Evolutionary conservation across 2,113 vertebrate species (phyloP).

Genomic region (Anoplopoma fimbria): DNA sequence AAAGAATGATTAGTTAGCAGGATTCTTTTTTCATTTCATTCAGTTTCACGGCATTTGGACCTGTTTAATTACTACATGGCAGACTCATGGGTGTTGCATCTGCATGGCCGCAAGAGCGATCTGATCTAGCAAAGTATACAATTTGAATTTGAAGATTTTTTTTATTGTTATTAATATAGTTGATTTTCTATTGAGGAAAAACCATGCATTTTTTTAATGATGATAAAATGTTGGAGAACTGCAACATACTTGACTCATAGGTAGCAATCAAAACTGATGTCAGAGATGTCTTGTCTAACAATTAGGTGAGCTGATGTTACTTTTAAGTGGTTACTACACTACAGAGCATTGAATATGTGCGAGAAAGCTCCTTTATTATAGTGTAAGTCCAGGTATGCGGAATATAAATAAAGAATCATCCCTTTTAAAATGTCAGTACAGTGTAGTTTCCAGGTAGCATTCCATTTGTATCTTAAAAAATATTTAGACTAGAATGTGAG

Average conservation of each 20-base stretch:
- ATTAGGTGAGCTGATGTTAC: not conserved
- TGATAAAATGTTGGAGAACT: conserved; percentile 12
- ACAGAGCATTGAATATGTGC: not conserved
- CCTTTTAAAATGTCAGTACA: not conserved
- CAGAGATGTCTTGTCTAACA: not conserved
- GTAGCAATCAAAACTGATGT: not conserved
- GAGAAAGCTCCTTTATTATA: not conserved
- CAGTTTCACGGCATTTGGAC: not conserved
- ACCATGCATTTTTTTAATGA: conserved; percentile 17
- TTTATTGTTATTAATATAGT: no score
- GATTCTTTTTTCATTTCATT: not conserved
- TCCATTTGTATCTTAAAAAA: not conserved
- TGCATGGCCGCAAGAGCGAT: not conserved
- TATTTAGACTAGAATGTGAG: not conserved
- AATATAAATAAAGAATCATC: not conserved
- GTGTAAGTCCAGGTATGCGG: not conserved
- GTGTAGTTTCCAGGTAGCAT: not conserved
- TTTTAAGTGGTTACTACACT: not conserved
- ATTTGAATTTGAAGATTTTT: no score
- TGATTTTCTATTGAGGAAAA: no score
- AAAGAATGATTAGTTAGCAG: no score
- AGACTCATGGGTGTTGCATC: not conserved
- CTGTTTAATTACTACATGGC: not conserved
- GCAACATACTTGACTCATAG: no score
- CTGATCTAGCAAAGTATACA: not conserved